These are phyloP conservation scores for Mus pahari DNA, from an alignment of 2,113 vertebrate genomes.

Conservation along the genomic window DNA sequence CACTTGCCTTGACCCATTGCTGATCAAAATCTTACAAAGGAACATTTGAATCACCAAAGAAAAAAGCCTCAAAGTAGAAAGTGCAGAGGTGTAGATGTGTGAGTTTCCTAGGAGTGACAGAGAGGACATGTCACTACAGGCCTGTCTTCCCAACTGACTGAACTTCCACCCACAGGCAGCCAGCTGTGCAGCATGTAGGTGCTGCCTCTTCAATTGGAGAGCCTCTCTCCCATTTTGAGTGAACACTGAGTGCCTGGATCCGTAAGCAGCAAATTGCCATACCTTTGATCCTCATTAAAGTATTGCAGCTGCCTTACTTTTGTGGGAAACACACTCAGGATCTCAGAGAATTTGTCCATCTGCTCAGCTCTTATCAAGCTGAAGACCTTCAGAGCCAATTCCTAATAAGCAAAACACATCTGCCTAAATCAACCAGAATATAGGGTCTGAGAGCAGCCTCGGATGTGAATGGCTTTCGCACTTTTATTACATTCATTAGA, in stretches of 20 bases:
- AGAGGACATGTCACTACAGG: neutral
- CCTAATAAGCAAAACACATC: constrained; percentile 50
- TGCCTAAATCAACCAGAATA: constrained; percentile 52
- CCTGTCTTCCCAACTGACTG: neutral
- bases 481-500: constrained; percentile 73
- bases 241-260: neutral
- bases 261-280: constrained; percentile 52
- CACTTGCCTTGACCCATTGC: neutral
- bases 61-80: neutral
- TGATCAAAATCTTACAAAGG: neutral
- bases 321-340: constrained; percentile 30
- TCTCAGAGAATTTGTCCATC: constrained; percentile 45
- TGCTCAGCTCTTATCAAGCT: constrained; percentile 26
- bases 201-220: neutral
- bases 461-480: constrained; percentile 39
- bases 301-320: constrained; percentile 40
- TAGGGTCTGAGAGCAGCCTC: constrained; percentile 44
- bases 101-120: neutral
- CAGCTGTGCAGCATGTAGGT: neutral
- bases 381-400: constrained; percentile 39
- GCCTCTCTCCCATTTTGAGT: neutral
- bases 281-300: constrained; percentile 34
- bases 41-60: neutral
- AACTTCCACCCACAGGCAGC: neutral
- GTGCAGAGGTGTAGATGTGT: neutral